phyloP scores from a whole-genome alignment of 1,140 invertebrate genomes.

The Heliconius nattereri region DNA sequence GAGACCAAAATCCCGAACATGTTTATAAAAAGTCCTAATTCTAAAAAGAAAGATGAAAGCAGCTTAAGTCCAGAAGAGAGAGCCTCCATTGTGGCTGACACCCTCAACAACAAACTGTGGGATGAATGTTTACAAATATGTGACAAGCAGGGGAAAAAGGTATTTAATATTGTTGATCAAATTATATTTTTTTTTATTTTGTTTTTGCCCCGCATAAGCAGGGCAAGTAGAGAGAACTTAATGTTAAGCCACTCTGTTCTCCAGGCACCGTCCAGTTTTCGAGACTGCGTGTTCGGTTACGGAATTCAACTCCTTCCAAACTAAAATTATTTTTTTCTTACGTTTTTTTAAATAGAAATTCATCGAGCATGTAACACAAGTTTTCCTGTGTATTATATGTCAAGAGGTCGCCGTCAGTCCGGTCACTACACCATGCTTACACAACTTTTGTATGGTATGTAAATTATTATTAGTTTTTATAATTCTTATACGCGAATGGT shows the following conservation, averaged over 20 bases:
- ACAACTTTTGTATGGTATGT: conserved; percentile 89
- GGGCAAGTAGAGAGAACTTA: too few species aligned
- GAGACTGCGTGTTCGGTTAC: not conserved
- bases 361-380: conserved; percentile 84
- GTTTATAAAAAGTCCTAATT: conserved; percentile 47
- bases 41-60: conserved; percentile 42
- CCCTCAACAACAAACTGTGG: conserved; percentile 86
- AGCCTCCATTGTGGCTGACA: conserved; percentile 83
- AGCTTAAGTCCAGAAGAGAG: conserved; percentile 67
- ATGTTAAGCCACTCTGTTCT: too few species aligned
- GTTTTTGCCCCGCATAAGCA: too few species aligned
- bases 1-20: conserved; percentile 48
- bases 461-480: not conserved
- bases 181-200: too few species aligned
- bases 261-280: too few species aligned
- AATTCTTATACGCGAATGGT: too few species aligned
- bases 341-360: conserved; percentile 79
- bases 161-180: conserved; percentile 44
- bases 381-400: conserved; percentile 91
- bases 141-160: conserved; percentile 80
- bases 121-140: conserved; percentile 79
- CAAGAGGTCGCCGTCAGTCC: conserved; percentile 88
- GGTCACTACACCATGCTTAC: conserved; percentile 87
- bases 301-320: not conserved
- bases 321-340: not conserved